Percentiles rank a stretch among this genome's conserved stretches.
phyloP scores from a whole-genome alignment of 2,113 vertebrate species.

The Excalfactoria chinensis region DNA sequence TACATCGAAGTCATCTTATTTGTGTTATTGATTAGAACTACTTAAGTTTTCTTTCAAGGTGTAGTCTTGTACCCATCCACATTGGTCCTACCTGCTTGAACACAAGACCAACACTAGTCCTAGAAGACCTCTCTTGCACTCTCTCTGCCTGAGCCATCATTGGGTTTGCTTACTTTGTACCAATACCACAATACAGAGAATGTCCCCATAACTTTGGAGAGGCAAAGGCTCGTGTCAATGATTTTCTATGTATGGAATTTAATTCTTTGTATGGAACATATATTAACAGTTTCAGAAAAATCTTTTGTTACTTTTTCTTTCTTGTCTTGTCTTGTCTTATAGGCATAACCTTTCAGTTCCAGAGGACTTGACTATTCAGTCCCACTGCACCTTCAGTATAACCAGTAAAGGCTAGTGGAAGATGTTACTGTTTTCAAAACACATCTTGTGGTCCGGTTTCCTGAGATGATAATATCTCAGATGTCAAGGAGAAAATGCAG shows the following conservation, averaged over 20 bases:
- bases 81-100: neutral
- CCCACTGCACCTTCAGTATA: neutral
- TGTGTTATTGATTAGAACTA: conserved; percentile 5
- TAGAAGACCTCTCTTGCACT: neutral
- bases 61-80: neutral
- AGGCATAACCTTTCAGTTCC: neutral
- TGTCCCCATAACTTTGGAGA: neutral
- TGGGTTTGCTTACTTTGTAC: neutral
- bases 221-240: neutral
- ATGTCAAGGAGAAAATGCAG: neutral
- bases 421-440: neutral
- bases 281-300: neutral
- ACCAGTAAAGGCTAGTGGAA: neutral
- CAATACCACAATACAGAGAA: neutral
- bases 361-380: neutral
- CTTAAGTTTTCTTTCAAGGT: neutral
- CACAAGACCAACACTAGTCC: neutral
- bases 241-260: neutral
- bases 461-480: neutral
- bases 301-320: neutral
- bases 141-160: neutral
- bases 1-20: conserved; percentile 5
- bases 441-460: neutral
- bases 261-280: neutral
- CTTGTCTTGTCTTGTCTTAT: neutral